Conservation (phyloP, 2,888 invertebrate genomes). For the Arrhopalites spinosus region DNA sequence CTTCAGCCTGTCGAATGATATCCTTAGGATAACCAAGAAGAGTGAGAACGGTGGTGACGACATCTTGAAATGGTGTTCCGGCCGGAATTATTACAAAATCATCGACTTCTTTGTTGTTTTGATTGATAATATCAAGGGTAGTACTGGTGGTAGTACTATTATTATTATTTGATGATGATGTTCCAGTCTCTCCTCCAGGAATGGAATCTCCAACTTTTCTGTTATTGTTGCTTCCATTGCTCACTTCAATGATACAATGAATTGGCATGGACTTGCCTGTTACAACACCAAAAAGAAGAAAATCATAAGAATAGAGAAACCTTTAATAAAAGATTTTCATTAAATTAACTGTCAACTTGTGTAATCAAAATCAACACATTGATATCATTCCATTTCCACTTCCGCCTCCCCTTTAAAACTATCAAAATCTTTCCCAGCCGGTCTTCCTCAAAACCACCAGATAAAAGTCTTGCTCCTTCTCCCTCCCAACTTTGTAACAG, state of each 20-base stretch:
- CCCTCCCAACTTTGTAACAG: neutral
- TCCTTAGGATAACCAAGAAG: slow-evolving; percentile 89
- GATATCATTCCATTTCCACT: slow-evolving; percentile 10
- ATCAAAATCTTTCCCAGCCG: slow-evolving; percentile 4
- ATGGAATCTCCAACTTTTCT: slow-evolving; percentile 18
- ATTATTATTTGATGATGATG: slow-evolving; percentile 30
- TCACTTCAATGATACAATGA: slow-evolving; percentile 88
- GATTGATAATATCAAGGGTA: slow-evolving; percentile 33
- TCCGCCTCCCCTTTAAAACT: slow-evolving; percentile 25
- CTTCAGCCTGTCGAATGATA: slow-evolving; percentile 80
- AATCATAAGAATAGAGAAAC: too few relatives aligned
- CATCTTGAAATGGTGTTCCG: slow-evolving; percentile 83
- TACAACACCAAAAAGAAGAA: slow-evolving; percentile 58
- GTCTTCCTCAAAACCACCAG: neutral
- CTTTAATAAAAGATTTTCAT: slow-evolving; percentile 29
- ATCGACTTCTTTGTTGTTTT: slow-evolving; percentile 71
- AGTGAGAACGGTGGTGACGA: slow-evolving; percentile 88
- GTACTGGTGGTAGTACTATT: neutral
- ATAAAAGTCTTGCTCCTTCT: neutral
- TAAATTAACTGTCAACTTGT: slow-evolving; percentile 33
- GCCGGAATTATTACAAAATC: slow-evolving; percentile 95
- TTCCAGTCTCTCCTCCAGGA: slow-evolving; percentile 30
- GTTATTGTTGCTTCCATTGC: slow-evolving; percentile 14
- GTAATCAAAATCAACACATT: neutral
- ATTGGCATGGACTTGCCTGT: slow-evolving; percentile 87